phyloP scores from a whole-genome alignment of 2,888 invertebrate species.

The Thera obeliscata region DNA sequence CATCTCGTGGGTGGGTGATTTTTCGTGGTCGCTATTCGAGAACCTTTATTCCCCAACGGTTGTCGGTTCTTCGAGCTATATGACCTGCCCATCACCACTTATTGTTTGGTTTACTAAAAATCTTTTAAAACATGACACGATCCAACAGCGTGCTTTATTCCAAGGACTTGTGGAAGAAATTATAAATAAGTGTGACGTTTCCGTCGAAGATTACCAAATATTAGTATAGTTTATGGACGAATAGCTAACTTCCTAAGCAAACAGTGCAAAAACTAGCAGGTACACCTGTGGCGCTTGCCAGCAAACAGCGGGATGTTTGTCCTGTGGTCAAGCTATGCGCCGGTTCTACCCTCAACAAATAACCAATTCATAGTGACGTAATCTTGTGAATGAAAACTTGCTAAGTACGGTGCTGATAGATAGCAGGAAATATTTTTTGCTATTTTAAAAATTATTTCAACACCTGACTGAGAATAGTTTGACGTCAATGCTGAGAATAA shows the following conservation, averaged over 20 bases:
- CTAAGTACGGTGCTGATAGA: conserved; percentile 40
- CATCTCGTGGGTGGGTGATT: no score
- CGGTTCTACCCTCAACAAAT: conserved; percentile 72
- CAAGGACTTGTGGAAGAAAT: neutral
- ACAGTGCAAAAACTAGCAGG: conserved; percentile 66
- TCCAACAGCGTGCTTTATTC: neutral
- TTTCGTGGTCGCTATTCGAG: no score
- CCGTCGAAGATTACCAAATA: neutral
- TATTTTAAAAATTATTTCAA: neutral
- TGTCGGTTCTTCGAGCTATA: no score
- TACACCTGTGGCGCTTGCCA: conserved; percentile 78
- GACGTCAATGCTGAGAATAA: neutral
- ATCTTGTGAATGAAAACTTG: conserved; percentile 68
- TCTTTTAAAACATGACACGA: neutral
- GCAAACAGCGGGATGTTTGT: conserved; percentile 57
- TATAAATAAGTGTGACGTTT: neutral
- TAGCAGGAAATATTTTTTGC: conserved; percentile 3
- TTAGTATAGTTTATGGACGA: conserved; percentile 26
- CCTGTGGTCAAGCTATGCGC: conserved; percentile 56
- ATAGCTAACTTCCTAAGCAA: conserved; percentile 60
- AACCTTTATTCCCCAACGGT: no score
- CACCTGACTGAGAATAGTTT: conserved; percentile 1
- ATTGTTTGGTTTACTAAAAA: neutral
- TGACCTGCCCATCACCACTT: neutral
- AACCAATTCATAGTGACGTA: conserved; percentile 51